Base-by-base conservation (phyloP, 2,888 invertebrate species). In the Sthenelais limicola region DNA sequence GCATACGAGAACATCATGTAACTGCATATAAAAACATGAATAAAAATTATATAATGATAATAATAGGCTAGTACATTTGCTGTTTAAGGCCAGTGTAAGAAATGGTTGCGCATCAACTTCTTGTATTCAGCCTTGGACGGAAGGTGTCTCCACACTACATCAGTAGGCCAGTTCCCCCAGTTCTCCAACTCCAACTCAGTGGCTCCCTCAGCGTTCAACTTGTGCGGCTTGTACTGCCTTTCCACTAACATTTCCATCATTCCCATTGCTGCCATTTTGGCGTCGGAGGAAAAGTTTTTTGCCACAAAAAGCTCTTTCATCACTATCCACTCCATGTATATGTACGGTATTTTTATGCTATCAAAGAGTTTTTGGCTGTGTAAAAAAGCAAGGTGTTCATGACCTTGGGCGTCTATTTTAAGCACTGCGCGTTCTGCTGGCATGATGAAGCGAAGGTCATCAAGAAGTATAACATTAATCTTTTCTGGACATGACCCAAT, bases 291-390 rank as follows among this genome's bases (percentile, higher is more conserved):
- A 3, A 54, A 68, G n/a, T 72, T 62, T 12, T 32, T 24, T 0
- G 69, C 21, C n/a, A 58, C 35, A 33, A 72, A 69, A 54, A 52
- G 52, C 26, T 43, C 35, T 21, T 43, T 69, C 77, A 79, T 79
- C 18, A 73, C 21, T n/a, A 71, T 24, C 79, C 79, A 79, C 56
- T 79, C 79, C 79, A 79, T 79, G 62, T 78, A 76, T 21, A 79
- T 74, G 49, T 76, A 78, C 7, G 71, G 47, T 24, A 79, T 58
- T 26, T 38, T 15, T 5, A 78, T 51, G 1, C 30, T 28, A 32
- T 72, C 68, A 30, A 79, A 71, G 15, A 79, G 69, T 18, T 49
- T 30, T n/a, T 49, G 69, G 0, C 76, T 71, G 21, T 74, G 72
- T n/a, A 24, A 7, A 62, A 79, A 78, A 18, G 76, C 76, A 18